Base-by-base conservation (phyloP, 2,888 invertebrate genomes). In the Limnephilus lunatus region DNA sequence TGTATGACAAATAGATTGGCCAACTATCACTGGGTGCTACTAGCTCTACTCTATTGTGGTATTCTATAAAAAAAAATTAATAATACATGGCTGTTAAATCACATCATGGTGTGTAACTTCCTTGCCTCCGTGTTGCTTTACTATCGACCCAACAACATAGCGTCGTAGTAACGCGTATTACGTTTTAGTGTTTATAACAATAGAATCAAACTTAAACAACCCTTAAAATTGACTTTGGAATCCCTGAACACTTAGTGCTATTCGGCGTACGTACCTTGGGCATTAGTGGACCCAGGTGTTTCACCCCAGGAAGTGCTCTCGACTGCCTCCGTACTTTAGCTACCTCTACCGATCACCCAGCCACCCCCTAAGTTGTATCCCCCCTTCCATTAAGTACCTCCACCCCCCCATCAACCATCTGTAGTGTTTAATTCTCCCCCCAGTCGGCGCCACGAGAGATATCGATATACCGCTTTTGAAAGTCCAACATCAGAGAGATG, bases 381-480 rank as follows among this genome's bases (percentile, higher is more conserved):
- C 39, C 82, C 82, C 81, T 81, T 9, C 19, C 82, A 31, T 25
- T 11, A 25, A n/a, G 39, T 39, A 85, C 44, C 86, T 48, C 53
- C 48, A 7, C 48, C 53, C n/a, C n/a, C 3, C 86, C 48, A 12
- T 44, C 39, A n/a, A 4, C 85, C 30, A 39, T 35, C 39, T 44
- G n/a, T 83, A 86, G 86, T 86, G 86, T 86, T 86, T 86, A 86
- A 86, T 89, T 80, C 81, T 9, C 88, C 80, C 88, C 53, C 87
- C 32, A 80, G 35, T n/a, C 39, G 88, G 88, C 88, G 88, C 88
- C 88, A 89, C 88, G 14, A 39, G 11, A 68, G 88, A 80, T 81
- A 89, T 80, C 88, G 88, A 89, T 89, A 81, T 80, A 80, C 86
- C n/a, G 86, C 86, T 30, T 85, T 44, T n/a, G 39, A 86, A 44